These are phyloP conservation scores for Liasis olivaceus DNA, from an alignment of 2,797 vertebrate species.

Conservation along the genomic window DNA sequence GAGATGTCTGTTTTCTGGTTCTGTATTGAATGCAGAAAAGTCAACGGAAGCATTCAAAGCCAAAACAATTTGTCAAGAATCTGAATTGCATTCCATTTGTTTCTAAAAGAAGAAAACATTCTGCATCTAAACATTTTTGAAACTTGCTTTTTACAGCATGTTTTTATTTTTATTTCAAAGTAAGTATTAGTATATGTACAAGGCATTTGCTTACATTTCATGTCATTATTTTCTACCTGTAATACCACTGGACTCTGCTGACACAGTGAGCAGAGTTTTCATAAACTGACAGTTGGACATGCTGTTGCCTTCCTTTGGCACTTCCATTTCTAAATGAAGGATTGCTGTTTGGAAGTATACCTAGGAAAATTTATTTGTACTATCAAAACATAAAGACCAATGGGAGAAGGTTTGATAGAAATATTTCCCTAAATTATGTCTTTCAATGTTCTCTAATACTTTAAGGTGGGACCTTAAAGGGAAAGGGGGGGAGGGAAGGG, in stretches of 20 bases:
- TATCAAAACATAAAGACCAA: background rate
- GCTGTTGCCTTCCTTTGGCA: background rate
- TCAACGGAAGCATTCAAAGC: constrained; percentile 24
- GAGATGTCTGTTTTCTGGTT: constrained; percentile 40
- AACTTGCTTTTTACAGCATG: background rate
- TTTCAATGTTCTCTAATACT: background rate
- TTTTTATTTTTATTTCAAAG: background rate
- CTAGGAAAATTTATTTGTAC: background rate
- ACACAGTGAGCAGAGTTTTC: background rate
- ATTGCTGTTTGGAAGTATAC: background rate
- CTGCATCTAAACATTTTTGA: background rate
- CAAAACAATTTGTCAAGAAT: constrained; percentile 34
- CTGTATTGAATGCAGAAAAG: constrained; percentile 29
- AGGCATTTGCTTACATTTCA: background rate
- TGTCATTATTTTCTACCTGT: background rate
- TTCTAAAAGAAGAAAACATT: background rate
- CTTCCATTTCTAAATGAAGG: background rate
- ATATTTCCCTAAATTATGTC: background rate
- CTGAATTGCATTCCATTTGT: background rate
- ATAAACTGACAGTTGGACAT: background rate
- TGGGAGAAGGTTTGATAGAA: background rate
- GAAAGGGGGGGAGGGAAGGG: too few species aligned
- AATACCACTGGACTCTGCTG: background rate
- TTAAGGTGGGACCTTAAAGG: background rate
- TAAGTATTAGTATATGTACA: background rate